These are phyloP conservation scores for Coregonus suidteri DNA, from an alignment of 2,797 vertebrate genomes.

Conservation along the genomic window DNA sequence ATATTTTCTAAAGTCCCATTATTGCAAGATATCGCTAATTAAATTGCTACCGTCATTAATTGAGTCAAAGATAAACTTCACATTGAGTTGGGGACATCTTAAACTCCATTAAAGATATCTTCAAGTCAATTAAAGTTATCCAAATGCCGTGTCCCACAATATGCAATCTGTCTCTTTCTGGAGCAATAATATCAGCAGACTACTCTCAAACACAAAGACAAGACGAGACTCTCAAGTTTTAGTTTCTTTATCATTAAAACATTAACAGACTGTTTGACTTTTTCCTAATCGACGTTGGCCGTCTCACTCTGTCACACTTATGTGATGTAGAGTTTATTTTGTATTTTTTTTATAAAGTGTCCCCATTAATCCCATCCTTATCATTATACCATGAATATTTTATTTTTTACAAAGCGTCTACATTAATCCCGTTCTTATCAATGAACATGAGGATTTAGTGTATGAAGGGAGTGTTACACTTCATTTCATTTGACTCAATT, in stretches of 20 bases:
- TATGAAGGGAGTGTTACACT: background rate
- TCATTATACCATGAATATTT: conserved; percentile 58
- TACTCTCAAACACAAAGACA: conserved; percentile 28
- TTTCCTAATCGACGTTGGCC: conserved; percentile 59
- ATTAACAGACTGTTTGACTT: conserved; percentile 47
- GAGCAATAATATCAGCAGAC: conserved; percentile 70
- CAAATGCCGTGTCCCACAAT: conserved; percentile 76
- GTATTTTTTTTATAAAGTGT: conserved; percentile 28
- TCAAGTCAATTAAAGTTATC: conserved; percentile 82
- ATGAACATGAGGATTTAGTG: background rate
- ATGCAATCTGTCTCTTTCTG: conserved; percentile 72
- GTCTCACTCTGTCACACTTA: conserved; percentile 67
- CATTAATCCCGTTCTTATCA: background rate
- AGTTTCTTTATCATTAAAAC: conserved; percentile 63
- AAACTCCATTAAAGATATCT: conserved; percentile 86
- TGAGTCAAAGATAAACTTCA: conserved; percentile 82
- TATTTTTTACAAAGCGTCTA: no score
- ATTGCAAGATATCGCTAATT: conserved; percentile 84
- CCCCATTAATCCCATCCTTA: conserved; percentile 71
- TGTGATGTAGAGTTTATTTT: conserved; percentile 38
- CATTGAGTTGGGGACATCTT: conserved; percentile 83
- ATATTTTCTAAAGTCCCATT: conserved; percentile 76
- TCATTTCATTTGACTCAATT: background rate
- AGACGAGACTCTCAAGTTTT: conserved; percentile 22
- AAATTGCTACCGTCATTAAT: conserved; percentile 84